Base-by-base conservation (phyloP, 2,888 invertebrate species). In the Chromoteleia sp. region DNA sequence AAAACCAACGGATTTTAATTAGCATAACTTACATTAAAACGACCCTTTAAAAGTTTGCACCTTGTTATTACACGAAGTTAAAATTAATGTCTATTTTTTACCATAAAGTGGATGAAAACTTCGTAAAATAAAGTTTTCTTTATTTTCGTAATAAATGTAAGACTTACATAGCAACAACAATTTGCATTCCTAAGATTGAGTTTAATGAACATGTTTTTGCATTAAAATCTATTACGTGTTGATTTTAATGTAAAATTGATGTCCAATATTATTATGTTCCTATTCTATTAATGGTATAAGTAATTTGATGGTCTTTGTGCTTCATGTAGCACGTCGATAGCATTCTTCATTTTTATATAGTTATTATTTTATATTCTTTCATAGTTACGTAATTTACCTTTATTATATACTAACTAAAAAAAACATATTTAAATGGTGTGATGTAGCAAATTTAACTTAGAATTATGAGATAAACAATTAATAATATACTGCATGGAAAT, bases 1-100 rank as follows among this genome's bases (percentile, higher is more conserved):
- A 65, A 56, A 73, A 63, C 43, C 52, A 65, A 74, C 65, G 63
- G 36, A 73, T 77, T 58, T 50, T 61, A 52, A 59, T 68, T 68
- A 73, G 56, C 68, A 48, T 65, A 74, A 56, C 54, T 73, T 73
- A 21, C 54, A 73, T 61, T 50, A 50, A 61, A 52, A 39, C 50
- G 2, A 14, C 30, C 43, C 61, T 10, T 14, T n/a, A 19, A 43
- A 63, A 54, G 30, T 61, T 63, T 54, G 7, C 45, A 17, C 43
- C 41, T 54, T 45, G 19, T 54, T 63, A 43, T 63, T 50, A 21
- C 19, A 43, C 33, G n/a, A 70, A 58, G 17, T 56, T 68, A 29
- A 68, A 56, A 56, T 56, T 21, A 56, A 54, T 29, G 39, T 29
- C 6, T 12, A 52, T 0, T 41, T 43, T 59, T 43, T 59, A n/a